Evolutionary conservation across 2,888 invertebrate species (phyloP).

Genomic region (Andrena chrysosceles): DNA sequence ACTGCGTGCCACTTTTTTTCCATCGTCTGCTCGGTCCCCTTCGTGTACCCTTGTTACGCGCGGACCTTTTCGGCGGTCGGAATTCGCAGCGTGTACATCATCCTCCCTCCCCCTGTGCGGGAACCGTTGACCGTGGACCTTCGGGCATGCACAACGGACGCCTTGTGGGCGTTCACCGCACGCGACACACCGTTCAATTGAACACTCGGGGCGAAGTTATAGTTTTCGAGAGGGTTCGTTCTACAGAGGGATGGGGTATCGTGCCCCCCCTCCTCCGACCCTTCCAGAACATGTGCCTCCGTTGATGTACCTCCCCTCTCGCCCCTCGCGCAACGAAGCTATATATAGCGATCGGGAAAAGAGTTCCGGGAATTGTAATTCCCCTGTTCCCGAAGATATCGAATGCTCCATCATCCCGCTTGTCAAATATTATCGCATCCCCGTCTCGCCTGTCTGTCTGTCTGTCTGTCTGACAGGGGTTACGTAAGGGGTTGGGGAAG

Average conservation of each 20-base stretch:
- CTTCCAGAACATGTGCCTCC: not conserved
- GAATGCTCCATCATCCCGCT: not conserved
- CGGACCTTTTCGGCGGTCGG: not conserved
- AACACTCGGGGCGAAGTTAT: not conserved
- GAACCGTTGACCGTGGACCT: not conserved
- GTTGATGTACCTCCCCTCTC: not conserved
- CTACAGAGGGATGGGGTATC: no score
- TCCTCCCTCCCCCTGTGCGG: not conserved
- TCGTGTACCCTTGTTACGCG: not conserved
- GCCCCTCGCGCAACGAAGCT: no score
- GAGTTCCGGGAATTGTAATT: no score
- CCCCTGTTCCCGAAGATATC: not conserved
- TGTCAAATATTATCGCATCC: not conserved
- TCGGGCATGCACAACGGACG: not conserved
- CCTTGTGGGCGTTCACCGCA: not conserved
- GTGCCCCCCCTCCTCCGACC: not conserved
- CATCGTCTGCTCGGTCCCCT: constrained; percentile 3
- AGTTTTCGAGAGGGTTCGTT: not conserved
- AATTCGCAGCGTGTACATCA: not conserved
- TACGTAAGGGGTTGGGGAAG: constrained; percentile 8
- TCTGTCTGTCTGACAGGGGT: not conserved
- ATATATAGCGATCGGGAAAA: no score
- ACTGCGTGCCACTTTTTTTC: constrained; percentile 15
- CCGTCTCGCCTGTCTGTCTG: not conserved
- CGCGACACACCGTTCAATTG: not conserved